Evolutionary conservation across 2,797 vertebrate species (phyloP).

Genomic region (Dallia pectoralis): DNA sequence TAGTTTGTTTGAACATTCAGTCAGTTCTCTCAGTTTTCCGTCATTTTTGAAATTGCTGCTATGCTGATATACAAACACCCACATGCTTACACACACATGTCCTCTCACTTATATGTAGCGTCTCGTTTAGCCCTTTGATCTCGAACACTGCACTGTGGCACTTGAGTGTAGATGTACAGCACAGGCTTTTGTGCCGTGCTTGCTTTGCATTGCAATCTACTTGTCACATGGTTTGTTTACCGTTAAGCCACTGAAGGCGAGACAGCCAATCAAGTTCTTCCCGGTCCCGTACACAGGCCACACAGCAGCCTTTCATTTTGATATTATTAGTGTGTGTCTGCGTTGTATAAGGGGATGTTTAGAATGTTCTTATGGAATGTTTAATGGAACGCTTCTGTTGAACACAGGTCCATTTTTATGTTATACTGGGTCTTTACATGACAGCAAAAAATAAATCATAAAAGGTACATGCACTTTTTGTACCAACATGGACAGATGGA

Average conservation of each 20-base stretch:
- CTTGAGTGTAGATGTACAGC: background rate
- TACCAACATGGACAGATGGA: background rate
- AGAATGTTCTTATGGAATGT: background rate
- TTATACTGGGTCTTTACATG: constrained; percentile 9
- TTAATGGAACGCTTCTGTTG: constrained; percentile 40
- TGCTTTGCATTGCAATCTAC: background rate
- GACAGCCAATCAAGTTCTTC: background rate
- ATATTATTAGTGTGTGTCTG: constrained; percentile 2
- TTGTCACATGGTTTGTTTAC: constrained; percentile 7
- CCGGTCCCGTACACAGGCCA: constrained; percentile 1
- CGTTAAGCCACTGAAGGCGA: constrained; percentile 3
- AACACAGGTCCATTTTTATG: background rate
- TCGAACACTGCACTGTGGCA: background rate
- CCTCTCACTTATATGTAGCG: background rate
- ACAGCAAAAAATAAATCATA: constrained; percentile 21
- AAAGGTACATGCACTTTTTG: background rate
- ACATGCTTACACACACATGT: background rate
- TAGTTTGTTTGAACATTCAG: background rate
- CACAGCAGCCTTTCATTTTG: constrained; percentile 1
- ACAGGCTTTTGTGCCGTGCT: background rate
- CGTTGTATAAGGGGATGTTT: constrained; percentile 18
- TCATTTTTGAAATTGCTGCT: background rate
- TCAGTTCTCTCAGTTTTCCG: background rate
- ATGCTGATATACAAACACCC: background rate
- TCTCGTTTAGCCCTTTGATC: background rate